These are phyloP conservation scores for Calephelis virginiensis DNA, from an alignment of 1,140 invertebrate genomes.

Conservation along the genomic window DNA sequence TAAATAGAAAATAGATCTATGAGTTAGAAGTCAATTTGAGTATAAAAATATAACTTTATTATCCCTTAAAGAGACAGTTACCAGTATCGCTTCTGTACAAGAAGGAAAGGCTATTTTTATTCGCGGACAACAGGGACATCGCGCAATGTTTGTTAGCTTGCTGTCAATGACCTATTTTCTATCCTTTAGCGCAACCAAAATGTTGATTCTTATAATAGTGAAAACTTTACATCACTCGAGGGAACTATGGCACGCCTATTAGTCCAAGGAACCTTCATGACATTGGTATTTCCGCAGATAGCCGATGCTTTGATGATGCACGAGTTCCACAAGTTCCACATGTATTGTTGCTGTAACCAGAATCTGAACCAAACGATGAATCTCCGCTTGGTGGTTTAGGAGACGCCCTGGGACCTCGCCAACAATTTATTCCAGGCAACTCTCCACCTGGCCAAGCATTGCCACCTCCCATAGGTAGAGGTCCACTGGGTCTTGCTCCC, in stretches of 20 bases:
- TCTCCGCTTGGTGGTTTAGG: conserved; percentile 73
- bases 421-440: conserved; percentile 62
- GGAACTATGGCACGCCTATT: conserved; percentile 36
- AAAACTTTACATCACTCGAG: conserved; percentile 33
- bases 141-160: no score
- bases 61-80: no score
- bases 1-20: background rate
- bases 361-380: conserved; percentile 78
- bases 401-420: conserved; percentile 68
- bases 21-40: background rate
- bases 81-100: no score
- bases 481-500: conserved; percentile 61
- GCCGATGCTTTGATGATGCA: conserved; percentile 69
- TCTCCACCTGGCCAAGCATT: conserved; percentile 70
- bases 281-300: conserved; percentile 51
- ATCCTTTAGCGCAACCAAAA: background rate
- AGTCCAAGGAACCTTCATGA: conserved; percentile 41
- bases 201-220: conserved; percentile 19
- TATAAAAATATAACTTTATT: background rate
- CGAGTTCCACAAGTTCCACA: conserved; percentile 78
- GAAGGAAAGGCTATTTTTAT: no score
- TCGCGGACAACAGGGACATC: no score
- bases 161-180: conserved; percentile 1
- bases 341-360: conserved; percentile 81
- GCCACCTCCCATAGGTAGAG: conserved; percentile 52